Evolutionary conservation across 2,797 vertebrate species (phyloP).

Genomic region (Schizothorax lantsangensis): DNA sequence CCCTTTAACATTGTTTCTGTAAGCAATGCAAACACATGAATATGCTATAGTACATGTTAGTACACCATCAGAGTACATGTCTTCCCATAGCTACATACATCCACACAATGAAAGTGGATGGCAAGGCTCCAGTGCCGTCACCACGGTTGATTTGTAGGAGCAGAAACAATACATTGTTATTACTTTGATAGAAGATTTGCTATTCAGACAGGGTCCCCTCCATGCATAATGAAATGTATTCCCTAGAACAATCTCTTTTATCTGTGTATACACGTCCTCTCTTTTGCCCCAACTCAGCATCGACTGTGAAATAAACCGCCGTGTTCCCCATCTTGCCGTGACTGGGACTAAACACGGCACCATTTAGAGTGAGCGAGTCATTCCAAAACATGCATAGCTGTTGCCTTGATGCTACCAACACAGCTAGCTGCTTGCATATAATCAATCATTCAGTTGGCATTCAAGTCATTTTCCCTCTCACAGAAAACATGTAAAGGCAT

Average conservation of each 20-base stretch:
- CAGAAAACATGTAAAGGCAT: constrained; percentile 8
- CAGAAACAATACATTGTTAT: constrained; percentile 32
- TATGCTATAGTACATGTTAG: neutral
- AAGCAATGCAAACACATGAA: constrained; percentile 1
- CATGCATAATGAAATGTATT: constrained; percentile 48
- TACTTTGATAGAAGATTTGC: constrained; percentile 29
- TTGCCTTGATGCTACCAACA: constrained; percentile 29
- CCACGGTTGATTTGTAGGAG: constrained; percentile 16
- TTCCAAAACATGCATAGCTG: constrained; percentile 46
- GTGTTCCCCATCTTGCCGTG: constrained; percentile 38
- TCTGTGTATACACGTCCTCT: constrained; percentile 40
- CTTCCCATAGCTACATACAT: constrained; percentile 1
- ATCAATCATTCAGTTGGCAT: constrained; percentile 16
- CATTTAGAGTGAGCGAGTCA: constrained; percentile 54
- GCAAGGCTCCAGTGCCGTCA: neutral
- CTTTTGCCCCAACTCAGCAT: constrained; percentile 4
- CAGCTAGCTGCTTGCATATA: constrained; percentile 29
- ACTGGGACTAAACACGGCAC: constrained; percentile 24
- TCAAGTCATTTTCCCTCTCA: constrained; percentile 33
- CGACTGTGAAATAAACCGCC: constrained; percentile 53
- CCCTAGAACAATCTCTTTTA: constrained; percentile 50
- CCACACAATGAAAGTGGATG: neutral
- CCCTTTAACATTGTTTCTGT: neutral
- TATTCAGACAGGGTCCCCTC: constrained; percentile 47
- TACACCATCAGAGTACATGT: neutral